A percentile compares a stretch with the other conserved stretches of the same genome.
These are phyloP conservation scores for Microcebus jonahi DNA, from an alignment of 2,113 vertebrate genomes.

Conservation along the genomic window DNA sequence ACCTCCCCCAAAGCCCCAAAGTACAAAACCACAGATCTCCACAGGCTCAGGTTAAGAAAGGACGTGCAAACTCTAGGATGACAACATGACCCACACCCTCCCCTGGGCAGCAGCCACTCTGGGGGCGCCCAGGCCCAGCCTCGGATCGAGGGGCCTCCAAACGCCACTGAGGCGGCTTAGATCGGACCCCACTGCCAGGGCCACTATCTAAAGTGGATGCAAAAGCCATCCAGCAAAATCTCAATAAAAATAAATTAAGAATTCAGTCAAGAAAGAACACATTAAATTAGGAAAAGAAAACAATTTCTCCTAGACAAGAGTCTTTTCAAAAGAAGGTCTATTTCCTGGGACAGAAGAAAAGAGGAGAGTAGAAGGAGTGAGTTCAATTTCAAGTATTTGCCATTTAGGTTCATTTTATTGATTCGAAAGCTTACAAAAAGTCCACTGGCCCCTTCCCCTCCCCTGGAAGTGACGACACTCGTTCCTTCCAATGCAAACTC, in stretches of 20 bases:
- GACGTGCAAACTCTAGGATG: not conserved
- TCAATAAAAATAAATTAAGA: slow-evolving; percentile 85
- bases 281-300: slow-evolving; percentile 56
- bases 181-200: not conserved
- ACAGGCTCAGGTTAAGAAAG: slow-evolving; percentile 55
- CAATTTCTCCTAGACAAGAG: slow-evolving; percentile 58
- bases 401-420: slow-evolving; percentile 72
- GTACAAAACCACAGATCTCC: slow-evolving; percentile 74
- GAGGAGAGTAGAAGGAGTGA: slow-evolving; percentile 60
- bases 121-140: not conserved
- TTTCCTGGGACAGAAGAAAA: slow-evolving; percentile 65
- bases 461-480: slow-evolving; percentile 35
- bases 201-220: slow-evolving; percentile 18
- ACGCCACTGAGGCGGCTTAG: not conserved
- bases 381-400: slow-evolving; percentile 84
- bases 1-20: slow-evolving; percentile 62
- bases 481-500: slow-evolving; percentile 62
- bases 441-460: slow-evolving; percentile 18
- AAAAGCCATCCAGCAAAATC: slow-evolving; percentile 48
- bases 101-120: not conserved
- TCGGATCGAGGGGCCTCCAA: not conserved
- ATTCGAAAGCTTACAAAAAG: slow-evolving; percentile 75
- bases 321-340: slow-evolving; percentile 58
- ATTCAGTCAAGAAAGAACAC: slow-evolving; percentile 70
- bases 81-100: not conserved